These are phyloP conservation scores for Cyrtonyx montezumae DNA, from an alignment of 2,113 vertebrate species.

Conservation along the genomic window DNA sequence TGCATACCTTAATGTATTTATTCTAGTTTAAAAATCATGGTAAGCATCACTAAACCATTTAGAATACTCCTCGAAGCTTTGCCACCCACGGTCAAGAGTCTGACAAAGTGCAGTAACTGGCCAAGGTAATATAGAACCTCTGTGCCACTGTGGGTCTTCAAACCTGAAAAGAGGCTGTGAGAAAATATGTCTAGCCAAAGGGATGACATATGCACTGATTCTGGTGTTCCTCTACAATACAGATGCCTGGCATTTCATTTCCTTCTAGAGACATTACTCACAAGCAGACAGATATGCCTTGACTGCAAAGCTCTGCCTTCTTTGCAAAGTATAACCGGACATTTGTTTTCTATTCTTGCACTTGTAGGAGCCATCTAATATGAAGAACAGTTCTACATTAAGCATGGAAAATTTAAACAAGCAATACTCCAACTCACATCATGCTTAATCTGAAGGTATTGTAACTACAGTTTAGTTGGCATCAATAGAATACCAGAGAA, in stretches of 20 bases:
- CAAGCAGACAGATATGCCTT: neutral
- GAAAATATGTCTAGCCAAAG: neutral
- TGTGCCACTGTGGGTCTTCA: accelerated
- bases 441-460: neutral
- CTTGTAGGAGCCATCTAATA: neutral
- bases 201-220: neutral
- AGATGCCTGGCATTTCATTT: neutral
- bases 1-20: neutral
- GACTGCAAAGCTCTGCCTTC: neutral
- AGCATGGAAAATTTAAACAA: neutral
- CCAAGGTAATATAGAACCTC: neutral
- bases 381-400: neutral
- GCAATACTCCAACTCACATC: neutral
- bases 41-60: neutral
- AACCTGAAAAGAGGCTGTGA: neutral
- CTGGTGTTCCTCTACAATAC: neutral
- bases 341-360: neutral
- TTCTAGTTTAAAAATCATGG: neutral
- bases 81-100: accelerated
- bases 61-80: neutral
- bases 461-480: neutral
- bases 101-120: accelerated
- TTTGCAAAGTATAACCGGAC: neutral
- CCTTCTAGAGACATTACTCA: too few relatives aligned
- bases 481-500: neutral